Percentiles rank a stretch among this genome's conserved stretches.
These are phyloP conservation scores for Thalassoma bifasciatum DNA, from an alignment of 2,113 vertebrate species.

Conservation along the genomic window DNA sequence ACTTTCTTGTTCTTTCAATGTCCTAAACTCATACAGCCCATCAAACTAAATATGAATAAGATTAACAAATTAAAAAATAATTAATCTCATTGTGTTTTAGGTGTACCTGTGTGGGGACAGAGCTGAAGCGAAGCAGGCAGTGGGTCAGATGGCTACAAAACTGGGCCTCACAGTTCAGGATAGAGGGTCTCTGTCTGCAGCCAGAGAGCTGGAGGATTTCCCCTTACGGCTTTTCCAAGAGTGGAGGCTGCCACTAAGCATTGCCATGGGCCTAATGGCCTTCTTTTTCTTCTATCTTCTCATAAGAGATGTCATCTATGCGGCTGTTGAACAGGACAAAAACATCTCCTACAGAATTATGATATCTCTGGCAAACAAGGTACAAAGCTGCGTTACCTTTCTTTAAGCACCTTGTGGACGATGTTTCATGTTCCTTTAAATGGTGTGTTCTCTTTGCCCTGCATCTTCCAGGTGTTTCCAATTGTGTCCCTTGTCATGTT, in stretches of 20 bases:
- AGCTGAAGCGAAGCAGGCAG: constrained; percentile 86
- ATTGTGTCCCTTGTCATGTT: constrained; percentile 88
- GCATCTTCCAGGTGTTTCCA: constrained; percentile 80
- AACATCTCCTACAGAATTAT: constrained; percentile 87
- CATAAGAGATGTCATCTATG: constrained; percentile 84
- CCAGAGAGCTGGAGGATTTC: constrained; percentile 93
- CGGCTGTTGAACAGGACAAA: constrained; percentile 67
- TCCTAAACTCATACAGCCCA: background rate
- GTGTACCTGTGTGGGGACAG: constrained; percentile 93
- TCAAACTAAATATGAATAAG: too few species aligned
- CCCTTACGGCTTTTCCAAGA: constrained; percentile 92
- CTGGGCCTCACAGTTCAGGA: constrained; percentile 90
- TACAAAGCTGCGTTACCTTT: constrained; percentile 7
- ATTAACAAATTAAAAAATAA: background rate
- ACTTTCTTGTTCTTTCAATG: too few species aligned
- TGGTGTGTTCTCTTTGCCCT: background rate
- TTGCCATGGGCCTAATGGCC: constrained; percentile 79
- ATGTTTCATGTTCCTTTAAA: background rate
- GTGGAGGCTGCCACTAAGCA: constrained; percentile 88
- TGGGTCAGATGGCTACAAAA: constrained; percentile 85
- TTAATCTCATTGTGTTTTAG: constrained; percentile 71
- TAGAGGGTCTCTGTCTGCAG: constrained; percentile 87
- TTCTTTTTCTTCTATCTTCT: constrained; percentile 89
- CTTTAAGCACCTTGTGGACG: background rate
- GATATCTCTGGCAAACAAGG: constrained; percentile 87